Conservation (phyloP, 2,888 invertebrate species). For the Lamellibrachia columna region DNA sequence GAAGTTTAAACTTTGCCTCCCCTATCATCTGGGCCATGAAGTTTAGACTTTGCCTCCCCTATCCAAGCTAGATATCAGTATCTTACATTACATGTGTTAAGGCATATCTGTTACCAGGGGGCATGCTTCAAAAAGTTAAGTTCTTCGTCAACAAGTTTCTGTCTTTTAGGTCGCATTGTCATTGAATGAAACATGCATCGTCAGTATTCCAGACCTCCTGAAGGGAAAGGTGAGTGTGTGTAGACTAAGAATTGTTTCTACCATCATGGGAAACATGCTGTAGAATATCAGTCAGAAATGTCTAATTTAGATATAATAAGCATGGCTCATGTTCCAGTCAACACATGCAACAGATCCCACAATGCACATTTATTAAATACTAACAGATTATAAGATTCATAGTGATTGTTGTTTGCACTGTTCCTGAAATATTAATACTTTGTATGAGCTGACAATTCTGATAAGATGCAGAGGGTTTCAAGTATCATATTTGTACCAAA, state of each 20-base stretch:
- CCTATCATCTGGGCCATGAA: too few species aligned
- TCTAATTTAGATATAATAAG: neutral
- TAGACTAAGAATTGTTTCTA: neutral
- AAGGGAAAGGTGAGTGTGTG: conserved; percentile 36
- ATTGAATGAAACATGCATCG: conserved; percentile 28
- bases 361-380: neutral
- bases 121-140: neutral
- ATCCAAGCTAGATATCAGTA: too few species aligned
- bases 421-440: neutral
- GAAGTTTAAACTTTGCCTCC: too few species aligned
- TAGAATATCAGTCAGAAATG: neutral
- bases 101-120: neutral
- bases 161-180: conserved; percentile 34
- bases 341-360: too few species aligned
- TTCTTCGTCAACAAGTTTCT: neutral
- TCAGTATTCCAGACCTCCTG: conserved; percentile 30
- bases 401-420: neutral
- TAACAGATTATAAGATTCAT: neutral
- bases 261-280: neutral
- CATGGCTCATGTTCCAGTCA: neutral
- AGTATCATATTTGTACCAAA: neutral
- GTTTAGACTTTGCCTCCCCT: too few species aligned
- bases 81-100: too few species aligned
- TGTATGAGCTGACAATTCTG: neutral
- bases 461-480: neutral